Evolutionary conservation across 2,888 invertebrate species (phyloP).

Genomic region (Drosophila setosimentum): DNA sequence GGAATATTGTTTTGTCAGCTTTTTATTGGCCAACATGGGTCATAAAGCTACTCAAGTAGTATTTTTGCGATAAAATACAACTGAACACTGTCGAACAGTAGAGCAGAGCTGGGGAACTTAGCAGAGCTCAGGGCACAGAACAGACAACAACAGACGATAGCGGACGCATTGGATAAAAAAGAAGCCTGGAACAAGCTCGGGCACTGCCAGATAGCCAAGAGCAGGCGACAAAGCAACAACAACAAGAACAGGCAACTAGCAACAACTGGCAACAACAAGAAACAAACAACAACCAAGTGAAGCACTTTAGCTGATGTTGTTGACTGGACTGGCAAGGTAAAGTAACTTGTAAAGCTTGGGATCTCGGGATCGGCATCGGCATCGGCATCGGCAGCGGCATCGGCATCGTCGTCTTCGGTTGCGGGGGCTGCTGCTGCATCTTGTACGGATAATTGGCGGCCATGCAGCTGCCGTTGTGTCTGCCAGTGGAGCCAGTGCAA

Average conservation of each 20-base stretch:
- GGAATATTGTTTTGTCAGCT: constrained; percentile 82
- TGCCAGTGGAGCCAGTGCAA: constrained; percentile 65
- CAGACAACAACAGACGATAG: constrained; percentile 53
- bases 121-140: constrained; percentile 31
- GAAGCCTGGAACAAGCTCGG: constrained; percentile 68
- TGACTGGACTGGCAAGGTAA: constrained; percentile 69
- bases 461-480: constrained; percentile 77
- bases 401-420: constrained; percentile 39
- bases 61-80: constrained; percentile 83
- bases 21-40: constrained; percentile 82
- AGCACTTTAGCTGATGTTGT: constrained; percentile 74
- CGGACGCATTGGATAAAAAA: constrained; percentile 77
- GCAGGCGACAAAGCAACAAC: constrained; percentile 65
- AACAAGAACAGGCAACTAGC: constrained; percentile 50
- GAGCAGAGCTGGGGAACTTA: constrained; percentile 12
- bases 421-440: constrained; percentile 58
- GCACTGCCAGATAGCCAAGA: constrained; percentile 52
- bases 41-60: constrained; percentile 82
- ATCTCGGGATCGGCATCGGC: constrained; percentile 45
- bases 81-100: constrained; percentile 55
- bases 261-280: constrained; percentile 55
- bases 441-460: constrained; percentile 81
- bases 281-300: constrained; percentile 60
- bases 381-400: constrained; percentile 35
- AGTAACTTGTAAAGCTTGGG: constrained; percentile 78